Evolutionary conservation across 2,797 vertebrate species (phyloP), one percentile per base, ranked within the genome.

Genomic region (Anguilla marmorata): DNA sequence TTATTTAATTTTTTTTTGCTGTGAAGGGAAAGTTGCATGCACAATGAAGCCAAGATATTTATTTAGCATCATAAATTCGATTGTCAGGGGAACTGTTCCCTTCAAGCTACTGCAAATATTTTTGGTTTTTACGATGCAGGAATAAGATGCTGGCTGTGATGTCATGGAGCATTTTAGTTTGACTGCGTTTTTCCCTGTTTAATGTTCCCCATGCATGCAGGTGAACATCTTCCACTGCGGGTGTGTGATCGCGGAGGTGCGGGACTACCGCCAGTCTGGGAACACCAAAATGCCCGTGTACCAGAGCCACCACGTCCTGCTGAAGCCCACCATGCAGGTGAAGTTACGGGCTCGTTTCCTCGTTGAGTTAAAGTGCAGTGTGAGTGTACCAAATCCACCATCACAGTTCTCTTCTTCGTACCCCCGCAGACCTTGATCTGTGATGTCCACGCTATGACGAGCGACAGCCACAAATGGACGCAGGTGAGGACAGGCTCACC

Each of bases 181-280:
- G 37, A 76, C 37, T 41, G 37, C 41, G 2, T 76, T 76, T 30
- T 30, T 3, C 27, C 27, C 27, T 21, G 6, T 69, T 27, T 27
- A 69, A 76, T 41, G 74, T 76, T 16, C 74, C 19, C 74, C 19
- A 19, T 91, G 87, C 58, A 87, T 90, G 91, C 92, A 99, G 99
- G 98, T 99, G 91, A 99, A 99, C 95, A 99, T 99, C 95, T 99
- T 99, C 94, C 98, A 99, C 89, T 98, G 98, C 93, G 99, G 99
- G 83, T 99, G 99, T 93, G 98, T 99, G 87, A 97, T 99, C 93
- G 97, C 98, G 63, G 98, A 99, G 94, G 97, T 99, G 89, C 96
- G 99, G 94, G 99, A 99, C 93, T 99, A 99, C 88, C 95, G 99
- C 88, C 99, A 99, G 93, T 98, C 97, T 91, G 96, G 97, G 89